Evolutionary conservation across 64 coral and sea anemone species (phyloP), one percentile per base, ranked within the genome.

Genomic region (Trachythela sp.): DNA sequence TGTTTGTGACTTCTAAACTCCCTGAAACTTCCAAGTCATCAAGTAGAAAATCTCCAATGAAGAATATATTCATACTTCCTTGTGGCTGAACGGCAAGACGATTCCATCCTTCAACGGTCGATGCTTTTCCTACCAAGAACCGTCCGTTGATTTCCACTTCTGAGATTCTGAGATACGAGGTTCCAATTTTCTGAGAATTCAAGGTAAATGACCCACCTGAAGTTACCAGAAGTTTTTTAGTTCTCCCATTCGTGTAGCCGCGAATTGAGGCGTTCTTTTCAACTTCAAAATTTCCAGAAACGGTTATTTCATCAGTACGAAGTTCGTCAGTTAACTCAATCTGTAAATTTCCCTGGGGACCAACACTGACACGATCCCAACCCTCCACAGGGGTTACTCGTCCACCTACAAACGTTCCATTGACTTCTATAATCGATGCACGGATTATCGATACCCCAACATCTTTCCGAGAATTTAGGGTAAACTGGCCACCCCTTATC

Each of bases 401-500:
- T 31, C 64, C 59, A 70, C 83, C 84, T 75, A 91, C 48, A 45
- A 60, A 86, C 3, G 83, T 71, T 33, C 90, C 90, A 86, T 86
- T 50, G 10, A 86, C 84, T 85, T 17, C 85, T 39, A 91, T 0
- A 30, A 9, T 30, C 0, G 75, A 80, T 8, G 27, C 26, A 15
- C 37, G 75, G 30, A 80, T 35, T 15, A 37, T 15, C 0, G 75
- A 80, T 17, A 34, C 37, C 8, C 75, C 75, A 80, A 3, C 75
- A 35, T 22, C 33, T 37, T 80, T 35, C 1, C 31, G 75, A 11
- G 75, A 80, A 22, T 80, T 80, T 37, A 80, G 2, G 15, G 31
- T 35, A 33, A 98, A 88, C 18, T 32, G 84, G 14, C 95, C 95
- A 26, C 85, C 77, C 4, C 91, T 92, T 24, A 72, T 39, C 29